phyloP scores from a whole-genome alignment of 2,797 vertebrate species.

The Moxostoma hubbsi region DNA sequence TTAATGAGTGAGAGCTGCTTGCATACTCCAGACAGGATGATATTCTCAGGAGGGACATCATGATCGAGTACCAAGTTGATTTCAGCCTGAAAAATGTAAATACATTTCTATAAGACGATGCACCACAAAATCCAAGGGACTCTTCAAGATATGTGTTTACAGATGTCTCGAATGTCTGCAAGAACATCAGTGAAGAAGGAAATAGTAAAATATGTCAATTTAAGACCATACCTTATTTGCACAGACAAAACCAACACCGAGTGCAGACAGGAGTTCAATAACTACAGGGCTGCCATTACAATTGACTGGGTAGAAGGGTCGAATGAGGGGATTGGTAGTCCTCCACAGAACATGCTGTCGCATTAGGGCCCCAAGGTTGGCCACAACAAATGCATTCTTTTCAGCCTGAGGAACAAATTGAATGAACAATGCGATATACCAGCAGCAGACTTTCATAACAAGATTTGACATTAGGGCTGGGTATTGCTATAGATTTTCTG shows the following conservation, averaged over 20 bases:
- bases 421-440: background rate
- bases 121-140: slow-evolving; percentile 27
- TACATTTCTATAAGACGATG: background rate
- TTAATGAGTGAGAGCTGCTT: slow-evolving; percentile 96
- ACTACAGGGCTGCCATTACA: slow-evolving; percentile 93
- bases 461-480: background rate
- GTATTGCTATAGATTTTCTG: too few species aligned
- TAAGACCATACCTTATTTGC: slow-evolving; percentile 85
- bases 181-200: background rate
- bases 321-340: slow-evolving; percentile 83
- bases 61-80: slow-evolving; percentile 88
- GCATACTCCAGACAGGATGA: slow-evolving; percentile 92
- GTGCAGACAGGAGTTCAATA: slow-evolving; percentile 90
- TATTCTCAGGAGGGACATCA: slow-evolving; percentile 90
- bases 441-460: background rate
- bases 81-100: slow-evolving; percentile 80
- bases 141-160: background rate
- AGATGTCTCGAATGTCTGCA: slow-evolving; percentile 5
- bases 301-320: slow-evolving; percentile 92
- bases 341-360: slow-evolving; percentile 92
- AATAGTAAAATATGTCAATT: background rate
- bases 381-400: slow-evolving; percentile 95
- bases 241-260: slow-evolving; percentile 94
- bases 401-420: slow-evolving; percentile 80
- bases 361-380: slow-evolving; percentile 92